Evolutionary conservation across 37 sponge, comb jelly and placozoan genomes (phyloP), one percentile per base, ranked within the genome.

Genomic region (Spongilla lacustris): DNA sequence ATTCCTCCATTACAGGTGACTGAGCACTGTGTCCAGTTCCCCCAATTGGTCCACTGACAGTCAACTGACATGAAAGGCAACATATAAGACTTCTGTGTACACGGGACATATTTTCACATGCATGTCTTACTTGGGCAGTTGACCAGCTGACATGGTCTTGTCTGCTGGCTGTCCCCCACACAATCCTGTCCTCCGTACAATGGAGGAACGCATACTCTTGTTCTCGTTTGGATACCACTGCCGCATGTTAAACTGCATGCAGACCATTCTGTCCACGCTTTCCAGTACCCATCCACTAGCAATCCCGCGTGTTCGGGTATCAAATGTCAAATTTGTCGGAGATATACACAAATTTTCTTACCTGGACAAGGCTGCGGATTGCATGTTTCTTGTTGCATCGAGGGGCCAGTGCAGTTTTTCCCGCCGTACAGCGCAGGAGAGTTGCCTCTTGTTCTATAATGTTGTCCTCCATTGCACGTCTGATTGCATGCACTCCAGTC

Each of bases 221-320:
- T 36, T 25, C 90, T 79, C 13, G 69, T 58, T 23, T 85, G 74
- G 29, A 66, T 74, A 1, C 97, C 97, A 36, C 87, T 78, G 31
- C 77, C 77, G 74, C 97, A 96, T 0, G 83, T 80, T 33, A 35
- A 38, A 36, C 84, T 88, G 84, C 97, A 96, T 36, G 33, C 73
- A 17, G 84, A 46, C 92, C 92, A 96, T 41, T 89, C 83, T 36
- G 80, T 58, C 97, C 97, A 96, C 17, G 36, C 86, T 13, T 84
- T 81, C 92, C 92, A 96, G 36, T 69, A 89, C 29, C 97, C 97
- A 87, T 96, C 83, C 74, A 92, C 97, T 96, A 78, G 0, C 50
- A 6, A 19, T 58, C 14, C 1, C 1, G 58, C 25, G 68, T 9
- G 30, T 33, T 0, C 9, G 38, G 10, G 50, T 0, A 19, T 58